Evolutionary conservation across 2,113 vertebrate genomes (phyloP).

Genomic region (Pelusios castaneus): DNA sequence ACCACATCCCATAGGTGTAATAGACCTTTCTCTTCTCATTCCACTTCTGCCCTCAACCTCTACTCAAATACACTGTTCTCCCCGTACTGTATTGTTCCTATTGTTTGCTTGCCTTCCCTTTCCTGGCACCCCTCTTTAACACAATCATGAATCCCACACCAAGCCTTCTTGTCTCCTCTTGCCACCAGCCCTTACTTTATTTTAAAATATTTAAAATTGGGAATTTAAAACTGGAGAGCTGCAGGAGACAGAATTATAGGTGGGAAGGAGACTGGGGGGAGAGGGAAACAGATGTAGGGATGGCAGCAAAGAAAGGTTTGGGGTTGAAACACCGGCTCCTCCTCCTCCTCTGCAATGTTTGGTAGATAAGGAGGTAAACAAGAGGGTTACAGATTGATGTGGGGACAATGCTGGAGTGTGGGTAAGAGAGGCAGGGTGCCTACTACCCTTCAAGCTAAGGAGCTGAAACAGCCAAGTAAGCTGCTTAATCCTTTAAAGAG

Average conservation of each 20-base stretch:
- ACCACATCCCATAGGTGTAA: neutral
- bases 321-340: neutral
- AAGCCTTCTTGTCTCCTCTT: neutral
- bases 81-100: neutral
- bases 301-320: neutral
- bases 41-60: neutral
- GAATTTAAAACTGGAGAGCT: neutral
- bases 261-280: neutral
- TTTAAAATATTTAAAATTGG: neutral
- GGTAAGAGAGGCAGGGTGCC: neutral
- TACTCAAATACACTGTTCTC: neutral
- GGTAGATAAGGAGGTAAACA: neutral
- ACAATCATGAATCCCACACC: neutral
- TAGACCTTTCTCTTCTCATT: neutral
- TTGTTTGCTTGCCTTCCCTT: neutral
- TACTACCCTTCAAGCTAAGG: neutral
- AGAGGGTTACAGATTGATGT: neutral
- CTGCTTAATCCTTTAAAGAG: neutral
- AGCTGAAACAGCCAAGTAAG: neutral
- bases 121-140: neutral
- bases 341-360: neutral
- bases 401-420: neutral
- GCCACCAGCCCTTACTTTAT: neutral
- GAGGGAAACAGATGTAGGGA: neutral
- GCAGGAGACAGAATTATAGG: fast-evolving